phyloP scores from a whole-genome alignment of 2,888 invertebrate species.

The Cantharis rustica region DNA sequence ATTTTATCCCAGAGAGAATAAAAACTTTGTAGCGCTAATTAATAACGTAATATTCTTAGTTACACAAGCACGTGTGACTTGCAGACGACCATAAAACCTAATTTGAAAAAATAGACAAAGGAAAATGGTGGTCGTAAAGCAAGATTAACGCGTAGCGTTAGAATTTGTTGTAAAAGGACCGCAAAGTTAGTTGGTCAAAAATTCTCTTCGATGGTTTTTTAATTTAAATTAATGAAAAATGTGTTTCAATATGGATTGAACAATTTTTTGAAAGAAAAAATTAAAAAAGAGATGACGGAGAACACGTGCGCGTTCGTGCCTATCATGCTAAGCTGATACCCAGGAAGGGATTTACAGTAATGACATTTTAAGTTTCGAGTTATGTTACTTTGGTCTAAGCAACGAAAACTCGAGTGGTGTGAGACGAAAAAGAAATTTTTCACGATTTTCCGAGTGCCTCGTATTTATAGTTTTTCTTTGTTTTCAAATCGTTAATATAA shows the following conservation, averaged over 20 bases:
- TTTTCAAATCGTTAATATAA: background rate
- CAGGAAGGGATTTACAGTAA: slow-evolving; percentile 45
- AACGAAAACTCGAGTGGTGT: background rate
- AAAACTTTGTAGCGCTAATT: slow-evolving; percentile 16
- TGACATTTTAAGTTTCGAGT: slow-evolving; percentile 49
- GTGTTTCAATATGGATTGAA: background rate
- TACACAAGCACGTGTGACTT: slow-evolving; percentile 16
- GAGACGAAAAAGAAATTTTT: background rate
- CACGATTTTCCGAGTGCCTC: background rate
- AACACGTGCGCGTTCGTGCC: slow-evolving; percentile 43
- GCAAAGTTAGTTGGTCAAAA: background rate
- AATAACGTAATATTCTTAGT: slow-evolving; percentile 16
- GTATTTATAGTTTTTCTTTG: background rate
- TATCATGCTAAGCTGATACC: slow-evolving; percentile 44
- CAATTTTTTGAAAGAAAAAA: background rate
- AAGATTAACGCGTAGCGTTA: background rate
- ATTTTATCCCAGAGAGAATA: slow-evolving; percentile 16
- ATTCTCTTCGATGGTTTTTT: slow-evolving; percentile 10
- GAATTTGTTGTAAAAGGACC: slow-evolving; percentile 1
- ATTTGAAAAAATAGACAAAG: slow-evolving; percentile 11
- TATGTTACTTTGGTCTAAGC: slow-evolving; percentile 34
- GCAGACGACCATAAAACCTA: slow-evolving; percentile 13
- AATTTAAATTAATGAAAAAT: slow-evolving; percentile 14
- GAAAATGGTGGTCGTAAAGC: slow-evolving; percentile 8
- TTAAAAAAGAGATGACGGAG: slow-evolving; percentile 30